These are phyloP conservation scores for Melanostigma gelatinosum DNA, from an alignment of 2,113 vertebrate genomes.

Conservation along the genomic window DNA sequence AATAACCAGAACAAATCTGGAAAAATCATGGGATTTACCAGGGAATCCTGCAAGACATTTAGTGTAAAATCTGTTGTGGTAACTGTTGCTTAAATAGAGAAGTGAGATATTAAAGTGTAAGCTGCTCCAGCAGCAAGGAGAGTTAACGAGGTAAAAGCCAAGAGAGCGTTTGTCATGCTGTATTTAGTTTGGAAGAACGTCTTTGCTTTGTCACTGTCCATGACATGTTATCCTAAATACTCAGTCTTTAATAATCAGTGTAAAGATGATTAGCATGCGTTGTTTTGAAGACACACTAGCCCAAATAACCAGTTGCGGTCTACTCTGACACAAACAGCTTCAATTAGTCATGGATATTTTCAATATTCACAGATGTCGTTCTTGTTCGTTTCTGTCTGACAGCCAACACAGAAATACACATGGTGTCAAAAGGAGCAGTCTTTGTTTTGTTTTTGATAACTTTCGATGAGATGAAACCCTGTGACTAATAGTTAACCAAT, in stretches of 20 bases:
- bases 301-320: not conserved
- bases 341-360: not conserved
- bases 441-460: constrained; percentile 11
- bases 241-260: not conserved
- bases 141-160: not conserved
- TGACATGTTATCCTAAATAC: constrained; percentile 3
- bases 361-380: not conserved
- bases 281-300: not conserved
- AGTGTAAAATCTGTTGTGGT: constrained; percentile 10
- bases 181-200: constrained; percentile 4
- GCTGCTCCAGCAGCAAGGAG: not conserved
- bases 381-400: constrained; percentile 6
- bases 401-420: not conserved
- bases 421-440: not conserved
- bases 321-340: not conserved
- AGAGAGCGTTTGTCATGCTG: not conserved
- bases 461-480: not conserved
- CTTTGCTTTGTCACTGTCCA: not conserved
- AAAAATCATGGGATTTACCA: constrained; percentile 1
- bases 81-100: constrained; percentile 10
- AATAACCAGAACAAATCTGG: constrained; percentile 1
- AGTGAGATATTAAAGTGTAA: not conserved
- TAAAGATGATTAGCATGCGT: not conserved
- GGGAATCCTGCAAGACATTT: not conserved
- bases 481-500: not conserved